Conservation (phyloP, 2,113 vertebrate species). For the Dicaeum eximium region DNA sequence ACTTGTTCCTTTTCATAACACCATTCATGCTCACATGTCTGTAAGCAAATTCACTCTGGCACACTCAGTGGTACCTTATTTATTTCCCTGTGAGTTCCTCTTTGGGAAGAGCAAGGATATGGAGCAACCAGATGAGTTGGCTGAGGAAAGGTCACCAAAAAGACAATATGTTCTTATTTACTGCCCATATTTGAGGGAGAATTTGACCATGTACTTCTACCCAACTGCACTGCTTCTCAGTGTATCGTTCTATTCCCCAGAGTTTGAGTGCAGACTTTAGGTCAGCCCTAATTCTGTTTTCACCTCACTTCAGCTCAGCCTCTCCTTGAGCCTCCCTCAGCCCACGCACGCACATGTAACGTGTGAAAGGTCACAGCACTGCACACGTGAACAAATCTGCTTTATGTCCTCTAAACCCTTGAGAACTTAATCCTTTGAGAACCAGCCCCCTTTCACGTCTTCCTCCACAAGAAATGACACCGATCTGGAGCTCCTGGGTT, state of each 20-base stretch:
- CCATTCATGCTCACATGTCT: neutral
- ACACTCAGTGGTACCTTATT: neutral
- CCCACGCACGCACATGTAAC: neutral
- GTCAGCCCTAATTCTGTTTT: neutral
- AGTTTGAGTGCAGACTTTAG: neutral
- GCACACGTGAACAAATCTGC: accelerated
- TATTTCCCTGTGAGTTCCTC: neutral
- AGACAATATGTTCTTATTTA: neutral
- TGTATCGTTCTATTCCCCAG: neutral
- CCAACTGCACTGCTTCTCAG: neutral
- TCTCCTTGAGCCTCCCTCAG: neutral
- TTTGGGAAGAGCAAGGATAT: neutral
- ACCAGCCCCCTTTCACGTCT: neutral
- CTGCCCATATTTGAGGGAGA: neutral
- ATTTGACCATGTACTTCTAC: neutral
- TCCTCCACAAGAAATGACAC: neutral
- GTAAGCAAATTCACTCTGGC: neutral
- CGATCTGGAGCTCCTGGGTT: neutral
- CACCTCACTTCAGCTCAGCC: neutral
- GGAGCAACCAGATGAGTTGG: accelerated
- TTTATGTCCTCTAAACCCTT: neutral
- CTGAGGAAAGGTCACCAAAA: neutral
- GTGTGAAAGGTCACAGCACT: accelerated
- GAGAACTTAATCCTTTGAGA: neutral
- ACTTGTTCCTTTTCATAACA: neutral